phyloP scores from a whole-genome alignment of 2,797 vertebrate genomes.

The Knipowitschia caucasica region DNA sequence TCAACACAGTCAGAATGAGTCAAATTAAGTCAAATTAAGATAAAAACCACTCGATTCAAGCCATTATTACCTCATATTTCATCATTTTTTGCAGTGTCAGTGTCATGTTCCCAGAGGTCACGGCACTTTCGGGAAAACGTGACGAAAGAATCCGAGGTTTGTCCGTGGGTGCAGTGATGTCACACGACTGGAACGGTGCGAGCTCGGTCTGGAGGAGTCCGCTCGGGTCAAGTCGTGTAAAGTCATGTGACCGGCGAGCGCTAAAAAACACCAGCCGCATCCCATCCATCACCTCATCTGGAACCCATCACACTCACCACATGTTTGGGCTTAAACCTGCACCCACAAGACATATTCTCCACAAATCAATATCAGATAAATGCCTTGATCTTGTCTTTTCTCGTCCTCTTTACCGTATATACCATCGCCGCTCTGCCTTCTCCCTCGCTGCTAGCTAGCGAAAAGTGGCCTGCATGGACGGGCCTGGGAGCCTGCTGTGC shows the following conservation, averaged over 20 bases:
- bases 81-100: no score
- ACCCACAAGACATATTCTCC: constrained; percentile 30
- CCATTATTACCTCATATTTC: no score
- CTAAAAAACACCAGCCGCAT: constrained; percentile 5
- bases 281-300: constrained; percentile 48
- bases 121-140: constrained; percentile 2
- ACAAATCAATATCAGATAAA: constrained; percentile 49
- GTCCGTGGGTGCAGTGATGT: background rate
- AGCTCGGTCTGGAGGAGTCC: constrained; percentile 12
- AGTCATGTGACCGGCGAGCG: constrained; percentile 41
- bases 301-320: constrained; percentile 51
- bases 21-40: no score
- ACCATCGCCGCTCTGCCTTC: constrained; percentile 9
- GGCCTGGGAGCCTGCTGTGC: constrained; percentile 14
- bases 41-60: no score
- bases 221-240: constrained; percentile 38
- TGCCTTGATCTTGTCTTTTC: constrained; percentile 23
- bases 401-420: constrained; percentile 12
- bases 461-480: no score
- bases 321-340: constrained; percentile 41
- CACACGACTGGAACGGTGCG: constrained; percentile 21
- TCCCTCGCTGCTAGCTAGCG: constrained; percentile 13
- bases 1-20: no score
- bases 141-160: constrained; percentile 13
- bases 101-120: constrained; percentile 27